Evolutionary conservation across 2,888 invertebrate species (phyloP), one percentile per base, ranked within the genome.

Genomic region (Drosophila neotestacea): DNA sequence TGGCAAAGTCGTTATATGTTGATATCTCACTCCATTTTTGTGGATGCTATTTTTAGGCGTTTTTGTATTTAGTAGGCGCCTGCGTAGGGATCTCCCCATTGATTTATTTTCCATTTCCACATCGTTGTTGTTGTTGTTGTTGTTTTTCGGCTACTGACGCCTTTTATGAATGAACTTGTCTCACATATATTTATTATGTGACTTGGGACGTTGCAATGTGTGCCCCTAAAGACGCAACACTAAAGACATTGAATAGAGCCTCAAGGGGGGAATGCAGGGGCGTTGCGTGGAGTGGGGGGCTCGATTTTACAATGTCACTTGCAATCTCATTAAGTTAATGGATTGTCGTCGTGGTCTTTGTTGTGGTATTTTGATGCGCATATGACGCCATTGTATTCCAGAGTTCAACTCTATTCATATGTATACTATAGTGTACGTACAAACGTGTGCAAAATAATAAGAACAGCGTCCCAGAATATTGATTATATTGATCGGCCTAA

Each of bases 81-180:
- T 72, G 73, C 67, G 59, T 66, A 50, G 66, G 70, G 65, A 52
- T 52, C 63, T 55, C 70, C 73, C 61, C 68, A 73, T 80, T 78
- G 73, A 81, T 76, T 82, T 46, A 58, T 73, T 77, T 59, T 58
- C 54, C 16, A 28, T 54, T 28, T 60, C 61, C 61, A 16, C 48
- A 16, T 6, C 13, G 16, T 9, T 22, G 42, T 36, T 58, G 58
- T 68, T 7, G 16, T 32, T 68, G 38, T 70, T 48, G 47, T 70
- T 65, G 52, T 56, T 69, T 71, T 75, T 70, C 50, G 70, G 41
- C 41, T 69, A 68, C 55, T 59, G 74, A 58, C 64, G 81, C 67
- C 83, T 84, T 87, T 85, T 85, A 85, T 85, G 84, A 85, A 85
- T 85, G 84, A 85, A 85, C 85, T 87, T 78, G 85, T 51, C 75